These are phyloP conservation scores for Trypoxylon attenuatum DNA, from an alignment of 2,888 invertebrate species.

Conservation along the genomic window DNA sequence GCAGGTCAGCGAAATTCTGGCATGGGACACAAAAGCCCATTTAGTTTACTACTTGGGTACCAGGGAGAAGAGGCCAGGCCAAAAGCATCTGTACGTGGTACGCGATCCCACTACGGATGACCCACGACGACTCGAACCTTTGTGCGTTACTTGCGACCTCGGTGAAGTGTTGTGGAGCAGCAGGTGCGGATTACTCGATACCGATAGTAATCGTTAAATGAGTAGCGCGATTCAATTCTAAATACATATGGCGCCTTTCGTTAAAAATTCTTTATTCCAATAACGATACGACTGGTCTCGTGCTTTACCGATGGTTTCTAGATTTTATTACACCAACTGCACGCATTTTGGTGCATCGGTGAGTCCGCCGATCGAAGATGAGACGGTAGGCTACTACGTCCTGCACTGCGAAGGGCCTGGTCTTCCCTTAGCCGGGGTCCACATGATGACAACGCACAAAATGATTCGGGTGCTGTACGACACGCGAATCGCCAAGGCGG, in stretches of 20 bases:
- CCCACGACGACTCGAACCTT: constrained; percentile 82
- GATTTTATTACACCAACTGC: constrained; percentile 87
- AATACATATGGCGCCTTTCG: too few species aligned
- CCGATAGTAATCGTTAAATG: too few species aligned
- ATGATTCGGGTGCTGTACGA: constrained; percentile 87
- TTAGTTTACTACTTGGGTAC: constrained; percentile 86
- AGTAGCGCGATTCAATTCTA: too few species aligned
- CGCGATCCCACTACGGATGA: constrained; percentile 84
- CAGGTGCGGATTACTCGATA: too few species aligned
- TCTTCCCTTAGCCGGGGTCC: constrained; percentile 88
- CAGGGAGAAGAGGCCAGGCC: constrained; percentile 88
- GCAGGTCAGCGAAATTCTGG: constrained; percentile 81
- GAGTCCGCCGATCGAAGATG: constrained; percentile 68
- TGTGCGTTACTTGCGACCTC: constrained; percentile 91
- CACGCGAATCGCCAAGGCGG: constrained; percentile 79
- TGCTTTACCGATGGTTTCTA: constrained; percentile 20
- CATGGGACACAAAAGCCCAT: constrained; percentile 90
- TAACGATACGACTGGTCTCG: not conserved
- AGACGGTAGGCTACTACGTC: constrained; percentile 79
- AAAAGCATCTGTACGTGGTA: constrained; percentile 91
- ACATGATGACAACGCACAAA: constrained; percentile 85
- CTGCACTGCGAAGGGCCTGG: constrained; percentile 95
- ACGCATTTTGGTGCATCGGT: constrained; percentile 89
- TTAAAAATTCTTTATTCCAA: not conserved
- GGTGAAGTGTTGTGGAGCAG: constrained; percentile 86